These are phyloP conservation scores for Synanthedon tipuliformis DNA, from an alignment of 2,888 invertebrate genomes.

Conservation along the genomic window DNA sequence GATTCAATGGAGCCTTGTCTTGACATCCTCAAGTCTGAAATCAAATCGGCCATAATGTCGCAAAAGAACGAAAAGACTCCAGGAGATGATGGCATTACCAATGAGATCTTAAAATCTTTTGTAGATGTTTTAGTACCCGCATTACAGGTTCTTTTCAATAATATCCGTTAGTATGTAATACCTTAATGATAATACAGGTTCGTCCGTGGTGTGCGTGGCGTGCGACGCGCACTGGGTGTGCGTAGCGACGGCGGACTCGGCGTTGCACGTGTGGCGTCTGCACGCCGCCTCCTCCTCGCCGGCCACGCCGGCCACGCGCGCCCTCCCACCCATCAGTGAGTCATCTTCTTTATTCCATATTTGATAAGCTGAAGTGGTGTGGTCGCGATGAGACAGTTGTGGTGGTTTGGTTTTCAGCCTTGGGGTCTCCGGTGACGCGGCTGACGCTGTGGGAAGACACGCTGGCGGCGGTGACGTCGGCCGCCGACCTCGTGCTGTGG, in stretches of 20 bases:
- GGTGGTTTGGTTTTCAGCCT: conserved; percentile 27
- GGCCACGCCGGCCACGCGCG: conserved; percentile 43
- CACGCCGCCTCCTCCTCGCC: conserved; percentile 46
- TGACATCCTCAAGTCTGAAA: too few relatives aligned
- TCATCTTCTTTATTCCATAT: background rate
- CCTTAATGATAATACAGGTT: conserved; percentile 39
- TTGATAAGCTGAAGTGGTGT: too few relatives aligned
- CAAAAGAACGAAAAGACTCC: too few relatives aligned
- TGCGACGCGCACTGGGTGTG: conserved; percentile 72
- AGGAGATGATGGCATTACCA: too few relatives aligned
- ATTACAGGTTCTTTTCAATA: too few relatives aligned
- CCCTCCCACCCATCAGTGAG: conserved; percentile 69
- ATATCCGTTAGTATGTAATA: background rate
- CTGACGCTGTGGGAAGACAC: conserved; percentile 39
- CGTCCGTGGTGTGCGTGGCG: conserved; percentile 70
- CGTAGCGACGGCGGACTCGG: conserved; percentile 76
- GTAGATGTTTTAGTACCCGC: too few relatives aligned
- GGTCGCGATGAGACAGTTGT: background rate
- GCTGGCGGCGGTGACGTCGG: conserved; percentile 43
- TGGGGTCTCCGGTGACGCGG: conserved; percentile 43
- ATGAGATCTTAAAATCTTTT: too few relatives aligned
- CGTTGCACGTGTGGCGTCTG: conserved; percentile 73
- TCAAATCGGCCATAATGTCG: too few relatives aligned
- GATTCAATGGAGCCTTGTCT: too few relatives aligned
- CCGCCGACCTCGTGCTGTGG: conserved; percentile 66